A percentile compares a stretch with the other conserved stretches of the same genome.
Conservation (phyloP, 2,797 vertebrate species). For the Vireo griseus region DNA sequence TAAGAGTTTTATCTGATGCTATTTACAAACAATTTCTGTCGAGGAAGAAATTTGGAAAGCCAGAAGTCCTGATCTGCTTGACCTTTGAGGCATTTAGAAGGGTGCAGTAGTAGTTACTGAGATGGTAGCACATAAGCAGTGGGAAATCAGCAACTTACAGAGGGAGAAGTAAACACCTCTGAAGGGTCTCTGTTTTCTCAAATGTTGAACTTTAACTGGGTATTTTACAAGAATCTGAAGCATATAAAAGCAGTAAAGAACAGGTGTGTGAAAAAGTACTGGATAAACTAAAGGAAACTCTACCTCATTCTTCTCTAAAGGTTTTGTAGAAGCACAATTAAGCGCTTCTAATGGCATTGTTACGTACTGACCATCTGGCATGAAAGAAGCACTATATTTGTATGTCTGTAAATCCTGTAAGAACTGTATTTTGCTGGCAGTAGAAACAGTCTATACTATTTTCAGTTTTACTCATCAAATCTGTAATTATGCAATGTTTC, state of each 20-base stretch:
- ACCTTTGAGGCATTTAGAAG: neutral
- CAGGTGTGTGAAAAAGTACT: conserved; percentile 43
- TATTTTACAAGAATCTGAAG: conserved; percentile 36
- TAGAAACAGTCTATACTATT: conserved; percentile 63
- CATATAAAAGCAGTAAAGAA: conserved; percentile 27
- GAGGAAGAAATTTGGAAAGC: neutral
- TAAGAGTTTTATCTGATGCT: neutral
- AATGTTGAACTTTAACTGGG: conserved; percentile 4
- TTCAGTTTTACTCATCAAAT: conserved; percentile 62
- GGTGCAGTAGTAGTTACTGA: neutral
- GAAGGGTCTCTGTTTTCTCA: conserved; percentile 23
- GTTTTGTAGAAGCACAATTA: conserved; percentile 73
- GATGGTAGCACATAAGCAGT: neutral
- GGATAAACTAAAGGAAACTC: conserved; percentile 65
- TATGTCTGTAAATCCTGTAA: conserved; percentile 65
- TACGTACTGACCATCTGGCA: conserved; percentile 57
- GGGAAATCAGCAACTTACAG: neutral
- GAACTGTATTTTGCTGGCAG: conserved; percentile 70
- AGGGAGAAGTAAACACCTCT: conserved; percentile 16
- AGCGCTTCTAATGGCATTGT: conserved; percentile 59
- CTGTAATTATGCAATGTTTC: conserved; percentile 67
- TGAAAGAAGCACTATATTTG: conserved; percentile 62
- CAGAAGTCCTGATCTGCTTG: neutral
- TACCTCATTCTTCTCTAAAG: conserved; percentile 74
- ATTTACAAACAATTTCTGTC: neutral